These are phyloP conservation scores for Nansenia antarctica DNA, from an alignment of 2,113 vertebrate species.

Conservation along the genomic window DNA sequence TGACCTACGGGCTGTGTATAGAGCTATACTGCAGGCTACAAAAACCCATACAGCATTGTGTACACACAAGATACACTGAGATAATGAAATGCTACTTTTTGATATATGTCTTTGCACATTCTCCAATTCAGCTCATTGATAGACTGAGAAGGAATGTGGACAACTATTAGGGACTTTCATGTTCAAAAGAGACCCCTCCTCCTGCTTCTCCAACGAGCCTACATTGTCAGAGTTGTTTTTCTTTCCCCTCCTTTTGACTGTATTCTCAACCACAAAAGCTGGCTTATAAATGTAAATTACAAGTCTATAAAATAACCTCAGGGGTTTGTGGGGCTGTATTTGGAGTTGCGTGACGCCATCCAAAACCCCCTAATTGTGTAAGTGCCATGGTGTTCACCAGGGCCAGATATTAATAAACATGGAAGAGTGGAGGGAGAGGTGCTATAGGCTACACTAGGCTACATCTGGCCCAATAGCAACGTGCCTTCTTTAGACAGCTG, in stretches of 20 bases:
- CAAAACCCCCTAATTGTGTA: conserved; percentile 57
- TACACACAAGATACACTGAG: neutral
- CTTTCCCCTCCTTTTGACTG: too few species aligned
- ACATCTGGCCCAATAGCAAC: neutral
- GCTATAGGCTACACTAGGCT: too few species aligned
- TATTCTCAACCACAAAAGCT: neutral
- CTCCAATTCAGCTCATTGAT: too few species aligned
- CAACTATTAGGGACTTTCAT: neutral
- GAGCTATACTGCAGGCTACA: neutral
- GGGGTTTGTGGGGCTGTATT: conserved; percentile 60
- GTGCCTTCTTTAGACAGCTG: neutral
- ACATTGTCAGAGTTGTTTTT: conserved; percentile 35
- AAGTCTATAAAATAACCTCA: conserved; percentile 65
- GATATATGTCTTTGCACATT: too few species aligned
- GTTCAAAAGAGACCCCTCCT: neutral
- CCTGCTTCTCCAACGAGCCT: neutral
- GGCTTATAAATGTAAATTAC: conserved; percentile 70
- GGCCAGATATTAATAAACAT: conserved; percentile 13
- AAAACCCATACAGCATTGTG: neutral
- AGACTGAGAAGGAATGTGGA: neutral
- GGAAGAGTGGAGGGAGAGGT: neutral
- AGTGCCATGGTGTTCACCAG: conserved; percentile 29
- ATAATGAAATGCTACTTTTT: neutral
- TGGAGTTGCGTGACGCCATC: conserved; percentile 57
- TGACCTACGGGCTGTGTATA: neutral